Evolutionary conservation across 2,797 vertebrate species (phyloP), one percentile per base, ranked within the genome.

Genomic region (Falco cherrug): DNA sequence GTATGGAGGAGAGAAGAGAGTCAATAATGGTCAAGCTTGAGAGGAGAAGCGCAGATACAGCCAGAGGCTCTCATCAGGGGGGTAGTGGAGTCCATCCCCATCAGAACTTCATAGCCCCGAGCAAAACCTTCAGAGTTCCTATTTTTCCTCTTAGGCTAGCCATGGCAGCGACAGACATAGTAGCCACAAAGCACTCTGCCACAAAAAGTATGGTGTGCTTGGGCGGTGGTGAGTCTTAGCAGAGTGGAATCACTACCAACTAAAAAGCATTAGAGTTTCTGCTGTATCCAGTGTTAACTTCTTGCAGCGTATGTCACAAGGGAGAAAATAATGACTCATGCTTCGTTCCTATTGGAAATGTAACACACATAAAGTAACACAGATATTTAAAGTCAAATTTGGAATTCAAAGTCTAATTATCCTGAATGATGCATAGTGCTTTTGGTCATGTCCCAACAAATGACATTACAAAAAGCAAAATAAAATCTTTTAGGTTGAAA

Each of bases 221-320:
- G 39, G 37, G 22, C 16, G 45, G 11, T 13, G 26, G 6, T 20
- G 26, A 71, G 10, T 56, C 39, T 39, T 29, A 14, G 8, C 35
- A 39, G 48, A 16, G 31, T 16, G 57, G 1, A 9, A 39, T 33
- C 2, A 0, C 22, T 8, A 37, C 20, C 10, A 37, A 20, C 3
- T 56, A 37, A 48, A 78, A 81, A 78, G 11, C 9, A 10, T 28
- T 37, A 56, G 43, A 41, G 6, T 5, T 13, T 57, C 20, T 3
- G 5, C 33, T 16, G 7, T 17, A 41, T 54, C 31, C 22, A 57
- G n/a, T 2, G 4, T 47, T 20, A 87, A 17, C 3, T 39, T 78
- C 26, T 60, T 75, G 18, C 19, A 28, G 15, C 16, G 8, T 10
- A 10, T 26, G 26, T 57, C n/a, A 39, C 13, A 37, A 24, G 5